These are phyloP conservation scores for Cyclophora punctaria DNA, from an alignment of 2,888 invertebrate genomes.

Conservation along the genomic window DNA sequence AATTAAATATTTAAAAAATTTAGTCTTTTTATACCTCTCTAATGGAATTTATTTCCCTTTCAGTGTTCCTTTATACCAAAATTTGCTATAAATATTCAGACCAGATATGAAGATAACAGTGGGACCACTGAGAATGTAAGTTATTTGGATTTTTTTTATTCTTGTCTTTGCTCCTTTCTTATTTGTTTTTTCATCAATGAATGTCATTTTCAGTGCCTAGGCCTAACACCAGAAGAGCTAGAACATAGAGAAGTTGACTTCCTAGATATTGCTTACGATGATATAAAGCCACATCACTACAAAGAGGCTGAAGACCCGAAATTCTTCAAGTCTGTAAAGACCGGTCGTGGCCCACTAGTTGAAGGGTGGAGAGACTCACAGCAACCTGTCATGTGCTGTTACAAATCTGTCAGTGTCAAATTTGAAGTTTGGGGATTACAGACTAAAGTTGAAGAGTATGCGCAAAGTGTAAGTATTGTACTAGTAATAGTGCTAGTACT, in stretches of 20 bases:
- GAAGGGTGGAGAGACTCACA: constrained; percentile 87
- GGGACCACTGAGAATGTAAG: constrained; percentile 92
- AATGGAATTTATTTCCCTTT: constrained; percentile 36
- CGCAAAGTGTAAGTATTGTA: constrained; percentile 85
- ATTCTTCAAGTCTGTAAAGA: constrained; percentile 87
- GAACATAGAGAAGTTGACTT: constrained; percentile 83
- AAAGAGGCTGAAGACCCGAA: constrained; percentile 92
- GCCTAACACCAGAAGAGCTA: constrained; percentile 82
- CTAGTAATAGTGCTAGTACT: no score
- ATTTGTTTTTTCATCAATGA: neutral
- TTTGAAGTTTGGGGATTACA: constrained; percentile 96
- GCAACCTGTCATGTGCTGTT: constrained; percentile 93
- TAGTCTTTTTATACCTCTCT: no score
- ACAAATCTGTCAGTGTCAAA: constrained; percentile 88
- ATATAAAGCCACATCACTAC: constrained; percentile 88
- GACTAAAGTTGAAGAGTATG: constrained; percentile 90
- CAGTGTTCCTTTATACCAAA: constrained; percentile 94
- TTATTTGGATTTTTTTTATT: neutral
- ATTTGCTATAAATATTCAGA: constrained; percentile 88
- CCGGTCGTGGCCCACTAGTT: constrained; percentile 86
- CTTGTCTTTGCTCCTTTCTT: neutral
- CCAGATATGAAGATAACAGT: constrained; percentile 92
- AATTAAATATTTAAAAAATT: no score
- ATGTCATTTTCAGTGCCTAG: constrained; percentile 78
- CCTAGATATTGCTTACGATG: constrained; percentile 92